Conservation (phyloP, 2,113 vertebrate genomes). For the Arenaria interpres region DNA sequence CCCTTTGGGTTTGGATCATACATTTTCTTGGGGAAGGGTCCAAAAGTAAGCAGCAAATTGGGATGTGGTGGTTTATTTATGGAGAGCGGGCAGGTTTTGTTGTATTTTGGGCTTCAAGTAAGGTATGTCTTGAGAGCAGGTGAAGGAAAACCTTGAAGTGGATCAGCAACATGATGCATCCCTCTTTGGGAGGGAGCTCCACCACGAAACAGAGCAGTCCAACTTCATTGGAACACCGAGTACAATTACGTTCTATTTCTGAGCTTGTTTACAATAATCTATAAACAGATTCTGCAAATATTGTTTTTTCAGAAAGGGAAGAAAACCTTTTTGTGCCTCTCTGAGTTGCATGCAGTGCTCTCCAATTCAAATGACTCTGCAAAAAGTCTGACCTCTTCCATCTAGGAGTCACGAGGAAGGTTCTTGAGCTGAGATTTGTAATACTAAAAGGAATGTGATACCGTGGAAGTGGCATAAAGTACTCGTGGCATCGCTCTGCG, state of each 20-base stretch:
- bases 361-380: neutral
- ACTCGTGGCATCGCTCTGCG: neutral
- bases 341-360: neutral
- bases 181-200: neutral
- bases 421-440: neutral
- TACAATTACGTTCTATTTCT: conserved; percentile 6
- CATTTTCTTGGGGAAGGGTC: neutral
- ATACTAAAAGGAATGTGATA: neutral
- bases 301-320: neutral
- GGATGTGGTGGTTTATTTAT: neutral
- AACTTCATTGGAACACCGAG: neutral
- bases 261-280: conserved; percentile 1
- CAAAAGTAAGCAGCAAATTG: neutral
- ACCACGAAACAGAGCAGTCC: neutral
- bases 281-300: conserved; percentile 5
- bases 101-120: neutral
- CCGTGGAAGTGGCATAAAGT: neutral
- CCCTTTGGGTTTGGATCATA: neutral
- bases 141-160: neutral
- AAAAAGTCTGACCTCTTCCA: neutral
- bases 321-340: neutral
- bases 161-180: neutral
- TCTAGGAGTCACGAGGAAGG: neutral
- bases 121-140: neutral
- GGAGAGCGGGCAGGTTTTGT: neutral